These are phyloP conservation scores for Scyliorhinus canicula DNA, from an alignment of 2,797 vertebrate species.

Conservation along the genomic window DNA sequence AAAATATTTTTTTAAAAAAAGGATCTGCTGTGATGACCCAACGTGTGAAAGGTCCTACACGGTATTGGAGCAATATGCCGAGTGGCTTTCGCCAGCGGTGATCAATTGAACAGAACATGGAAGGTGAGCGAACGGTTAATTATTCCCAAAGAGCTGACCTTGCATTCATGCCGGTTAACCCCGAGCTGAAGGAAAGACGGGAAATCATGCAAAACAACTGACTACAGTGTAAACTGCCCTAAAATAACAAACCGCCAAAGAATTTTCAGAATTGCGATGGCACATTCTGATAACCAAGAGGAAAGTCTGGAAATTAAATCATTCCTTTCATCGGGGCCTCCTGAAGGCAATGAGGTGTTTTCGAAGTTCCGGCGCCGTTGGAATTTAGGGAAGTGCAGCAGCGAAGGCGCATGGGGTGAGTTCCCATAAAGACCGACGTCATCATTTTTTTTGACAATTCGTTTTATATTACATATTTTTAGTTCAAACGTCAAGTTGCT, in stretches of 20 bases:
- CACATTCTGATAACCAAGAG: neutral
- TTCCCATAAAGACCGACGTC: no score
- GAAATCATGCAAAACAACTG: conserved; percentile 5
- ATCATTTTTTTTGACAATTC: no score
- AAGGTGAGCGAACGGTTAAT: neutral
- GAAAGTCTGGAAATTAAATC: neutral
- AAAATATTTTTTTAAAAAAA: no score
- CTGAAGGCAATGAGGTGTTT: neutral
- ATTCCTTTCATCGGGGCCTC: neutral
- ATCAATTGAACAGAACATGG: neutral
- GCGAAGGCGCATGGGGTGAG: neutral
- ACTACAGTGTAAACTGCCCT: neutral
- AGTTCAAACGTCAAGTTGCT: no score
- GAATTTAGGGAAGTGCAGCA: neutral
- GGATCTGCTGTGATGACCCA: neutral
- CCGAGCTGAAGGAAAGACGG: neutral
- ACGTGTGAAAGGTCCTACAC: neutral
- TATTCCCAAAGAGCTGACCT: neutral
- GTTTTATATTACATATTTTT: no score
- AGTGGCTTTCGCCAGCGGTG: neutral
- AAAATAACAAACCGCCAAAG: neutral
- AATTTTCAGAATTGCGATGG: neutral
- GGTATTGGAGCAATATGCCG: neutral
- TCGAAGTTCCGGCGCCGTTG: neutral
- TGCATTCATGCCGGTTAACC: neutral